phyloP scores from a whole-genome alignment of 1,140 invertebrate species.

The Pseudomyrmex gracilis region DNA sequence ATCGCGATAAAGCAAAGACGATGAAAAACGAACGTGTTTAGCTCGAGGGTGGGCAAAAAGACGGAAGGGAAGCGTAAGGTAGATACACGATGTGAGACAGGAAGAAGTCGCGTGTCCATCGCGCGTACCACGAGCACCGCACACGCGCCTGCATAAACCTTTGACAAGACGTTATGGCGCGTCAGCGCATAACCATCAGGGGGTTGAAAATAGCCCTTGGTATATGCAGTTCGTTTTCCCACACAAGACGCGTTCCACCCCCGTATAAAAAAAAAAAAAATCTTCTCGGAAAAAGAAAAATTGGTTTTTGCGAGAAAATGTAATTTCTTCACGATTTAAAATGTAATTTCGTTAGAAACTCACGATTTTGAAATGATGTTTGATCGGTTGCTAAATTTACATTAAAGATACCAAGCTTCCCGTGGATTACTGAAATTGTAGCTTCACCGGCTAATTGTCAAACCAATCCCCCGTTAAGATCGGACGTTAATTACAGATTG shows the following conservation, averaged over 20 bases:
- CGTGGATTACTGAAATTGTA: no score
- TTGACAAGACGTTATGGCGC: constrained; percentile 59
- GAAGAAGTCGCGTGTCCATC: constrained; percentile 69
- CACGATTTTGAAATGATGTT: neutral
- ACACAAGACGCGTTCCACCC: neutral
- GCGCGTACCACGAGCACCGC: constrained; percentile 69
- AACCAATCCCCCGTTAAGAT: no score
- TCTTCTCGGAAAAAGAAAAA: neutral
- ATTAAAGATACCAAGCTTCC: no score
- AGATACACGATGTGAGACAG: constrained; percentile 72
- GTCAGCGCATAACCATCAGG: constrained; percentile 40
- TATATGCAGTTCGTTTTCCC: constrained; percentile 2
- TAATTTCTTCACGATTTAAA: neutral
- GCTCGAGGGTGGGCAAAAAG: constrained; percentile 65
- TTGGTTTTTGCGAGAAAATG: no score
- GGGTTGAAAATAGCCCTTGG: constrained; percentile 29
- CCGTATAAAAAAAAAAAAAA: neutral
- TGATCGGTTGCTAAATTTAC: no score
- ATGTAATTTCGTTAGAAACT: neutral
- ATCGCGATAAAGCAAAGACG: constrained; percentile 68
- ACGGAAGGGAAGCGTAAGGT: constrained; percentile 72
- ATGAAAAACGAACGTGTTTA: constrained; percentile 79
- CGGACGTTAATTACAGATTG: neutral
- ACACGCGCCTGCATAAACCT: constrained; percentile 58
- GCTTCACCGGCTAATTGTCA: no score